These are phyloP conservation scores for Jaculus jaculus DNA, from an alignment of 2,113 vertebrate species.

Conservation along the genomic window DNA sequence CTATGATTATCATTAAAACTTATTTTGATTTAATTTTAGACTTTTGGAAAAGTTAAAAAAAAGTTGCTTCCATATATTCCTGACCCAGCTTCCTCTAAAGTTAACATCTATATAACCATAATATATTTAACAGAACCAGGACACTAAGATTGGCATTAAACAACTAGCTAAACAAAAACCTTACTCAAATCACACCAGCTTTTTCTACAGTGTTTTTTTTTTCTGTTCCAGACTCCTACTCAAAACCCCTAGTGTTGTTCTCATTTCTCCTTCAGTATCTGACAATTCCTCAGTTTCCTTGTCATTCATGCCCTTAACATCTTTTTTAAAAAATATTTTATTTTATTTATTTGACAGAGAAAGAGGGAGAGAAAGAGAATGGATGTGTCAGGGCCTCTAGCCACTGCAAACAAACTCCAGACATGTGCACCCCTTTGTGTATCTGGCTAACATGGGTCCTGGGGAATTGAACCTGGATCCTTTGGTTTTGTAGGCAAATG, in stretches of 20 bases:
- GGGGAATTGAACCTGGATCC: too few relatives aligned
- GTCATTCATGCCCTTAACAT: not conserved
- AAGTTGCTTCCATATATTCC: not conserved
- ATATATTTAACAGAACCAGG: not conserved
- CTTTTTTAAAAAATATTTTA: too few relatives aligned
- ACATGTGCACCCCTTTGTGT: too few relatives aligned
- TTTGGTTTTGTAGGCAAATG: too few relatives aligned
- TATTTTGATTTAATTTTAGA: conserved; percentile 52
- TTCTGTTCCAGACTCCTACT: not conserved
- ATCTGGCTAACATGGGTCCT: too few relatives aligned
- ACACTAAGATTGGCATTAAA: not conserved
- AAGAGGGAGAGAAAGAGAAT: too few relatives aligned
- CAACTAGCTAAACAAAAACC: conserved; percentile 12
- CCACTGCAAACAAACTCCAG: too few relatives aligned
- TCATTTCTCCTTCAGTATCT: not conserved
- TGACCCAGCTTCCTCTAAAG: not conserved
- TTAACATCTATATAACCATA: not conserved
- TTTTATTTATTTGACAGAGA: too few relatives aligned
- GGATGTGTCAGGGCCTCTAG: too few relatives aligned
- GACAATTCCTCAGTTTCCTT: not conserved
- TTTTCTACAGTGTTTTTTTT: not conserved
- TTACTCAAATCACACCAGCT: not conserved
- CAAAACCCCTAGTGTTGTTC: not conserved
- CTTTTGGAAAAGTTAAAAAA: conserved; percentile 40
- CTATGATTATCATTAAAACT: not conserved